Conservation (phyloP, 2,113 vertebrate species). For the Chionomys nivalis region DNA sequence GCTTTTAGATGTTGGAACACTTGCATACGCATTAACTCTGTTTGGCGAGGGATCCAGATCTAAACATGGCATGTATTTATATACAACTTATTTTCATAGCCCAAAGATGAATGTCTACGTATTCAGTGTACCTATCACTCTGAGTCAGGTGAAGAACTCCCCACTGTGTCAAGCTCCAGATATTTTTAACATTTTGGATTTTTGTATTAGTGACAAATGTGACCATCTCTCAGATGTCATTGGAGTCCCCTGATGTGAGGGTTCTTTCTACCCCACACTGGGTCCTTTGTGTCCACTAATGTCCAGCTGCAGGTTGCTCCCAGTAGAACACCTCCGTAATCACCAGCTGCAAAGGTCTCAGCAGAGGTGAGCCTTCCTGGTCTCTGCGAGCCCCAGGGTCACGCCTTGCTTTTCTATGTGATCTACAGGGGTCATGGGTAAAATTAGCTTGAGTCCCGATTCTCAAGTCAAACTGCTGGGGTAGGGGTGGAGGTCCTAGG, state of each 20-base stretch:
- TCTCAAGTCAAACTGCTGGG: neutral
- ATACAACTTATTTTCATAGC: neutral
- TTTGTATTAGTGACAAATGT: neutral
- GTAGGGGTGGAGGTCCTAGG: neutral
- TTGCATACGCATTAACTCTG: neutral
- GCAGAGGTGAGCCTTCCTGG: fast-evolving
- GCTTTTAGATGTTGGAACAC: neutral
- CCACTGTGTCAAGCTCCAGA: neutral
- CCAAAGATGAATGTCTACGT: neutral
- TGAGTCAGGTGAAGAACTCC: neutral
- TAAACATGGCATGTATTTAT: neutral
- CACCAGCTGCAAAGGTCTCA: too few relatives aligned
- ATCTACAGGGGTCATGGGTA: neutral
- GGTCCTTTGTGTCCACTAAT: neutral
- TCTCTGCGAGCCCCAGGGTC: neutral
- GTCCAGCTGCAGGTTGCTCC: neutral
- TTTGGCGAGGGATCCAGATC: neutral
- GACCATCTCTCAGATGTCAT: neutral
- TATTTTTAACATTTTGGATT: neutral
- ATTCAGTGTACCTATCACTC: neutral
- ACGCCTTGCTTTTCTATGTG: neutral
- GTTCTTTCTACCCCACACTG: neutral
- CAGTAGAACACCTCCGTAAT: neutral
- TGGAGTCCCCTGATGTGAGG: neutral
- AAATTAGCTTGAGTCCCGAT: neutral